Evolutionary conservation across 2,888 invertebrate genomes (phyloP).

Genomic region (Gortyna flavago): DNA sequence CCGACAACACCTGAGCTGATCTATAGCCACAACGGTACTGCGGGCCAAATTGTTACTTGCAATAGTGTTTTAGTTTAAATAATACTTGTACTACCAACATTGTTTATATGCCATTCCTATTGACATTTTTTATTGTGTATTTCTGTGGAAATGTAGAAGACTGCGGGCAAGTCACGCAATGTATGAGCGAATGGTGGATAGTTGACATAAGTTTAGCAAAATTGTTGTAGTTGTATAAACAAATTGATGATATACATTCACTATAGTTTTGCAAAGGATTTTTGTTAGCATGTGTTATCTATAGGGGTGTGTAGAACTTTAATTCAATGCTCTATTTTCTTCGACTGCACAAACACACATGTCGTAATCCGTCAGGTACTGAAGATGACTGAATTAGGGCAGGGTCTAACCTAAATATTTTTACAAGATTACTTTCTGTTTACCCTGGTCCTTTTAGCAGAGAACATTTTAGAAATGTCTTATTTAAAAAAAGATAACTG

Average conservation of each 20-base stretch:
- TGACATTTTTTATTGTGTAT: slow-evolving; percentile 53
- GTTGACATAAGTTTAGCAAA: not conserved
- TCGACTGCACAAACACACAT: not conserved
- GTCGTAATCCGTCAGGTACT: not conserved
- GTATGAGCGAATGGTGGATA: slow-evolving; percentile 15
- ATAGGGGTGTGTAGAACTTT: not conserved
- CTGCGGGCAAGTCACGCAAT: slow-evolving; percentile 33
- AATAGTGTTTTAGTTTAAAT: slow-evolving; percentile 83
- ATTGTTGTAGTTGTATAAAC: not conserved
- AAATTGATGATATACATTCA: slow-evolving; percentile 14
- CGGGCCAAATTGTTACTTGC: slow-evolving; percentile 88
- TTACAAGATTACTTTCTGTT: no score
- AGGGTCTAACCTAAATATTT: not conserved
- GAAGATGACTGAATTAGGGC: not conserved
- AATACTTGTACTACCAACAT: slow-evolving; percentile 62
- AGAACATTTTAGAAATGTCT: no score
- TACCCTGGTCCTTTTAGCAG: no score
- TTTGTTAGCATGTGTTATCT: not conserved
- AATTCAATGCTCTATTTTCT: not conserved
- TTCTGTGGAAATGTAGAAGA: slow-evolving; percentile 29
- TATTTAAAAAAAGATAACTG: no score
- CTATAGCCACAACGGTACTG: slow-evolving; percentile 87
- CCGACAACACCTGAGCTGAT: slow-evolving; percentile 88
- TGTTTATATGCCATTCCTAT: slow-evolving; percentile 59
- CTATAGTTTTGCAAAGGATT: not conserved